A percentile compares a stretch with the other conserved stretches of the same genome.
These are phyloP conservation scores for Galerucella nymphaeae DNA, from an alignment of 2,888 invertebrate genomes.

Conservation along the genomic window DNA sequence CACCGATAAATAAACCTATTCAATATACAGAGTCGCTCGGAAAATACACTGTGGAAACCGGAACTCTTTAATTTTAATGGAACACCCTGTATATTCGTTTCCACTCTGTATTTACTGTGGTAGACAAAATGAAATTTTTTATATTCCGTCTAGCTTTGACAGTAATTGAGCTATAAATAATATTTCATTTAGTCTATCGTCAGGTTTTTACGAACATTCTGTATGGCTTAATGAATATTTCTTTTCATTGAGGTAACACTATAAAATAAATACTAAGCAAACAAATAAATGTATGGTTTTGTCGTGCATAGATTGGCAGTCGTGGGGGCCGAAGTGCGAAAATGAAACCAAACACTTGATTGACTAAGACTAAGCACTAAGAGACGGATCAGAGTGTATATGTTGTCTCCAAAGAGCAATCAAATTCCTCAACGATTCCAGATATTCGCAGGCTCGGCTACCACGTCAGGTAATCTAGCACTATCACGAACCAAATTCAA, in stretches of 20 bases:
- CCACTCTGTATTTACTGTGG: not conserved
- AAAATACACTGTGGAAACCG: not conserved
- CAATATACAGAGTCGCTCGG: not conserved
- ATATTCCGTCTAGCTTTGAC: not conserved
- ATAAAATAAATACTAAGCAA: slow-evolving; percentile 39
- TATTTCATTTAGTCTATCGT: not conserved
- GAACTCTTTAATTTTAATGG: no score
- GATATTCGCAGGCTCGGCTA: slow-evolving; percentile 53
- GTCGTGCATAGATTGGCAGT: slow-evolving; percentile 63
- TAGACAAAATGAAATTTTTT: not conserved
- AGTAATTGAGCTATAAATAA: no score
- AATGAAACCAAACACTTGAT: slow-evolving; percentile 17
- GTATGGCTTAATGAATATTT: slow-evolving; percentile 14
- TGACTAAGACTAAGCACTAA: slow-evolving; percentile 15
- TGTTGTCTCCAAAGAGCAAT: slow-evolving; percentile 28
- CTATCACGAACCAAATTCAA: slow-evolving; percentile 61
- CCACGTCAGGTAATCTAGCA: slow-evolving; percentile 62
- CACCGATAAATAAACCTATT: slow-evolving; percentile 15
- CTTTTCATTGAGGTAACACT: slow-evolving; percentile 20
- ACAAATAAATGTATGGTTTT: slow-evolving; percentile 59
- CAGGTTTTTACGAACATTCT: not conserved
- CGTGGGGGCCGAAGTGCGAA: slow-evolving; percentile 50
- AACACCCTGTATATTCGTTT: no score
- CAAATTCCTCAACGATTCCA: slow-evolving; percentile 31
- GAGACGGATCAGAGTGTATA: slow-evolving; percentile 31